Evolutionary conservation across 2,113 vertebrate genomes (phyloP), one percentile per base, ranked within the genome.

Genomic region (Tauraco erythrolophus): DNA sequence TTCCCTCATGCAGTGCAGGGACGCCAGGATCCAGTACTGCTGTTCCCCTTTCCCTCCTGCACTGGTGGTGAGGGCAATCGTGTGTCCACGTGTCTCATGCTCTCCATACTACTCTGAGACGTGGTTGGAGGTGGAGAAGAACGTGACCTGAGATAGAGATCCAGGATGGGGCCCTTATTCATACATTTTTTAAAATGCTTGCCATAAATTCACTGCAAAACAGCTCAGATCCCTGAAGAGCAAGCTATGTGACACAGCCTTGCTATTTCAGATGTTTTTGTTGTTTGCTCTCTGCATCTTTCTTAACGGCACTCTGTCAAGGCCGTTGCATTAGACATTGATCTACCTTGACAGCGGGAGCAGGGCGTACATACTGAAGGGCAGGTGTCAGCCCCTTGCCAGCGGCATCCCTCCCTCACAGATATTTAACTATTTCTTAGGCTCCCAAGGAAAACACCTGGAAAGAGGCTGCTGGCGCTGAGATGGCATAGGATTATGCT

Each of bases 331-430:
- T 76, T 54, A 45, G 57, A 41, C 89, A 69, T 21, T 62, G 94
- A 91, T 94, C 69, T 94, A 30, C 86, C 97, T 65, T 68, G 91
- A 53, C 89, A 95, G 81, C 2, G 11, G 66, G 88, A 96, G 80
- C 94, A 58, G 91, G 72, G 45, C 27, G 11, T 64, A 53, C 48
- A 48, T 23, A 10, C 3, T 48, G 77, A 89, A 95, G 94, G 96
- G 77, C 91, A 91, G 84, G 58, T 79, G 91, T 51, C 87, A 81
- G 74, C 57, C 61, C 60, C 69, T 60, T 68, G 86, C 88, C 14
- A 6, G 3, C 1, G 2, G 60, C 90, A 81, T 33, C 89, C 22
- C 35, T 64, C 35, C 6, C 64, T 62, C 9, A 0, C 22, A 45
- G 45, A 12, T 25, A 7, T 27, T 94, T 88, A 91, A 79, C 91